A percentile compares a stretch with the other conserved stretches of the same genome.
Conservation (phyloP, 2,113 vertebrate genomes). For the Montifringilla adamsi region DNA sequence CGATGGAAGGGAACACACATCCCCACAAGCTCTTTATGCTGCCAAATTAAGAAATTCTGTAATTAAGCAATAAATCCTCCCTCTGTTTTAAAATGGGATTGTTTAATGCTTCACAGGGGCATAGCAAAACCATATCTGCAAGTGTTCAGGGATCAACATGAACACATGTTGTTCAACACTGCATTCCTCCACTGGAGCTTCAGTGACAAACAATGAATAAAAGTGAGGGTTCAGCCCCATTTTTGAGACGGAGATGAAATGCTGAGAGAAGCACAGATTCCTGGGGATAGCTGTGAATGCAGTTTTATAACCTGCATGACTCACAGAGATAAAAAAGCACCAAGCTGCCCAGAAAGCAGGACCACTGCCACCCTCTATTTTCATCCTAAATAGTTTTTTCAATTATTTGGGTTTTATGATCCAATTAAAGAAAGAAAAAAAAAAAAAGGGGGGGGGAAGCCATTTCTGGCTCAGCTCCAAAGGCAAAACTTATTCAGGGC, state of each 20-base stretch:
- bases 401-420: neutral
- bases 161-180: neutral
- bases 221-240: neutral
- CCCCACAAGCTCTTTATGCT: neutral
- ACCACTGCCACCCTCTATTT: neutral
- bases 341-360: neutral
- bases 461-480: constrained; percentile 27
- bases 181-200: neutral
- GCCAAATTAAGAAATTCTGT: neutral
- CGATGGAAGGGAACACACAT: neutral
- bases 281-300: neutral
- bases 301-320: neutral
- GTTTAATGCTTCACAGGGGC: neutral
- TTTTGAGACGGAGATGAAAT: neutral
- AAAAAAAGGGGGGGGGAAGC: neutral
- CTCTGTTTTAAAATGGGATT: neutral
- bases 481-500: constrained; percentile 32
- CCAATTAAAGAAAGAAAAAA: neutral
- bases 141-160: neutral
- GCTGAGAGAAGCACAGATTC: neutral
- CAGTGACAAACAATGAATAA: neutral
- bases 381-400: neutral
- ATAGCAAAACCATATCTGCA: fast-evolving
- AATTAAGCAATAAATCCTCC: neutral
- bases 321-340: neutral